Base-by-base conservation (phyloP, 2,888 invertebrate genomes). In the Oscheius sp. region DNA sequence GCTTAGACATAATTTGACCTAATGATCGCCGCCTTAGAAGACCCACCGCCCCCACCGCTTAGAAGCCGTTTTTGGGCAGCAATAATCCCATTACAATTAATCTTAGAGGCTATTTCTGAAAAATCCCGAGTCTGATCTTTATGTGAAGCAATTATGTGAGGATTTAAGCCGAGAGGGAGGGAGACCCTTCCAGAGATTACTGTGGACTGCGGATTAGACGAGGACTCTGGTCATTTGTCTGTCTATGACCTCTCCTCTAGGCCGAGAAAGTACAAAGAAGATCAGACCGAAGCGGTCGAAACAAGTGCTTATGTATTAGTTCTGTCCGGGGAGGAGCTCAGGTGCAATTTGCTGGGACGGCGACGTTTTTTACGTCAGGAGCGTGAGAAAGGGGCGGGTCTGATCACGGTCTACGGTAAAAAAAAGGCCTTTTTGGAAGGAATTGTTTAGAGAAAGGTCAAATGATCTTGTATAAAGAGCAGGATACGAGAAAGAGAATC, bases 381-480 rank as follows among this genome's bases (percentile, higher is more conserved):
- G 55, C 55, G 68, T 68, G 68, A 33, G 68, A 68, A 68, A 68
- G 68, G 53, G 68, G 68, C 68, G 68, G 51, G 42, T 32, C n/a
- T 11, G 59, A 35, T 35, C 10, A 10, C n/a, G 37, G 35, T 37
- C 4, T 53, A 21, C 29, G n/a, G 53, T 21, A 53, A 53, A 29
- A 53, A 53, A 53, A 11, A 53, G n/a, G 10, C 1, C 10, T 13
- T 53, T 11, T 53, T 3, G 11, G 11, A 29, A 53, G 29, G 53
- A 53, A 21, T 11, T 53, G 53, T 21, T 7, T 3, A 42, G 42
- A 42, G 42, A 42, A 42, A 42, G 42, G 42, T 5, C 42, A 42
- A 42, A 42, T 5, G 3, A 42, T 42, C 42, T 42, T 7, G 3
- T 7, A 42, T 21, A 42, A 42, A 5, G 42, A 42, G 42, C 42